Evolutionary conservation across 2,797 vertebrate genomes (phyloP).

Genomic region (Alectoris magna): DNA sequence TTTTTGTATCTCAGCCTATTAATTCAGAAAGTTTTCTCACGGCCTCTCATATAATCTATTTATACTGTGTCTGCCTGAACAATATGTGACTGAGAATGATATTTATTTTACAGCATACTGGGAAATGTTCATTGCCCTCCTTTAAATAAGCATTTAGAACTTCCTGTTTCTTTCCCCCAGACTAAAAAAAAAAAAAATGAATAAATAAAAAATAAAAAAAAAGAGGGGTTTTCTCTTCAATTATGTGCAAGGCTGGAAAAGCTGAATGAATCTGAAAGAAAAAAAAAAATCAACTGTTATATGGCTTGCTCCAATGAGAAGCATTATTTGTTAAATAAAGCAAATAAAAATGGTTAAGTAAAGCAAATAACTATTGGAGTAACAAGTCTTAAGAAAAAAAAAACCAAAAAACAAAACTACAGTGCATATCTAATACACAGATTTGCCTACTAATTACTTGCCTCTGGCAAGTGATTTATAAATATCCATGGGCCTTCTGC

Average conservation of each 20-base stretch:
- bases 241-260: neutral
- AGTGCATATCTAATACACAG: neutral
- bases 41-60: constrained; percentile 1
- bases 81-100: constrained; percentile 3
- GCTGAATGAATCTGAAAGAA: neutral
- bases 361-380: neutral
- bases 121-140: neutral
- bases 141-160: constrained; percentile 30
- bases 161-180: neutral
- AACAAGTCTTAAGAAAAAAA: neutral
- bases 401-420: accelerated
- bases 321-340: neutral
- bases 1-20: constrained; percentile 9
- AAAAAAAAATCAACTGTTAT: neutral
- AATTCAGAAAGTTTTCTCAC: constrained; percentile 21
- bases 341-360: neutral
- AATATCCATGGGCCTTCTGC: neutral
- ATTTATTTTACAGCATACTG: constrained; percentile 50
- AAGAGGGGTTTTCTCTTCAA: neutral
- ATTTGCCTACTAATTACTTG: neutral
- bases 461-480: neutral
- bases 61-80: constrained; percentile 15
- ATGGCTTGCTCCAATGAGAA: neutral
- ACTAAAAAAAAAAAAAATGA: too few relatives aligned
- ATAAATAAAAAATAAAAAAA: neutral